A percentile compares a stretch with the other conserved stretches of the same genome.
These are phyloP conservation scores for Rostratula benghalensis DNA, from an alignment of 2,113 vertebrate genomes.

Conservation along the genomic window DNA sequence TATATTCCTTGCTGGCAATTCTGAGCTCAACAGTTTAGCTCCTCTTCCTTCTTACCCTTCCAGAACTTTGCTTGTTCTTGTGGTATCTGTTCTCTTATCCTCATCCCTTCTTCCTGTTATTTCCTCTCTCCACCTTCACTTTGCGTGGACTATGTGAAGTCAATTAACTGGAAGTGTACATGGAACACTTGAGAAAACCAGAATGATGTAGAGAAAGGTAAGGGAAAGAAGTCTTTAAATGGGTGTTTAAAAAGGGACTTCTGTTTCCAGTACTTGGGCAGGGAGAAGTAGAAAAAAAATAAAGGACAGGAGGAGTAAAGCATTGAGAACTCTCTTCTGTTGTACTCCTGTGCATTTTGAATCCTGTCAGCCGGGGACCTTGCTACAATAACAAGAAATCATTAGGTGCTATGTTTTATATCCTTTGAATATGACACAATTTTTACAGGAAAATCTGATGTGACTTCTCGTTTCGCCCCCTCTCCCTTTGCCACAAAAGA, in stretches of 20 bases:
- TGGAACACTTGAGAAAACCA: neutral
- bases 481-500: neutral
- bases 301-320: neutral
- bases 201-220: neutral
- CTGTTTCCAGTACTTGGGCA: neutral
- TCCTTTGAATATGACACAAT: neutral
- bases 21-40: rapidly evolving
- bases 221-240: neutral
- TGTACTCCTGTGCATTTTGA: neutral
- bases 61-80: neutral
- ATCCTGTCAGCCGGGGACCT: neutral
- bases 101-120: neutral
- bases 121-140: neutral
- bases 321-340: neutral
- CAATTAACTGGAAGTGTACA: neutral
- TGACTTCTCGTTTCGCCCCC: neutral
- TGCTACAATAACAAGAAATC: neutral
- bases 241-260: neutral
- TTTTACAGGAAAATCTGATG: slow-evolving; percentile 32
- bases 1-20: neutral
- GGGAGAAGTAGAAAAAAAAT: no score
- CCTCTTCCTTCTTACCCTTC: neutral
- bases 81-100: neutral
- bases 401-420: neutral
- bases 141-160: neutral